Conservation (phyloP, 1,140 invertebrate genomes). For the Sipha flava region DNA sequence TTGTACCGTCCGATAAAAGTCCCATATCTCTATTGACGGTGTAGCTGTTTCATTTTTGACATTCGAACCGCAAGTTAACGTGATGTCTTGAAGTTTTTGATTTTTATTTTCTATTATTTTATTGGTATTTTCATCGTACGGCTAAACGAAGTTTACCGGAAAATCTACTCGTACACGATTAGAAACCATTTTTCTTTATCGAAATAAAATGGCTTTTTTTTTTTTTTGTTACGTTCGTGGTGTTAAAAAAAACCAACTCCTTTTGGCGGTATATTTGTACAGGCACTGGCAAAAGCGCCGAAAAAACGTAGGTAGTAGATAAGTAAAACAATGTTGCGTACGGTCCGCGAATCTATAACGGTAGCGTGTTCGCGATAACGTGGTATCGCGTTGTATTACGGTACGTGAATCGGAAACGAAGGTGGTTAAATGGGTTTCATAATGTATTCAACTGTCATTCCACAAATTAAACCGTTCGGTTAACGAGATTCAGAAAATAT, state of each 20-base stretch:
- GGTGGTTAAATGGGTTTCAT: constrained; percentile 8
- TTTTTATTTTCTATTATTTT: neutral
- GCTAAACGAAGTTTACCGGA: neutral
- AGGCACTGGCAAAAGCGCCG: too few relatives aligned
- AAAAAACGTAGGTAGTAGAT: too few relatives aligned
- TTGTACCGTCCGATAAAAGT: too few relatives aligned
- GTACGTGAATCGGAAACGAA: constrained; percentile 20
- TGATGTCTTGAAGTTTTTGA: neutral
- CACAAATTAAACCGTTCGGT: constrained; percentile 11
- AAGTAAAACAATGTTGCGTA: neutral
- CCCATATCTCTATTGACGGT: too few relatives aligned
- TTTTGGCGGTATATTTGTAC: too few relatives aligned
- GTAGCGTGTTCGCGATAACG: neutral
- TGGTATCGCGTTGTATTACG: neutral
- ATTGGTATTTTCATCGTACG: neutral
- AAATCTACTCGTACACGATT: neutral
- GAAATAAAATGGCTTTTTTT: neutral
- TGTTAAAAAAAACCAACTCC: too few relatives aligned
- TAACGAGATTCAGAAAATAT: constrained; percentile 27
- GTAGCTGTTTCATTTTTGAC: too few relatives aligned
- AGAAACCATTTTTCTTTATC: neutral
- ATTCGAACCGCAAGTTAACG: too few relatives aligned
- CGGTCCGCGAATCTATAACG: neutral
- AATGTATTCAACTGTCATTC: constrained; percentile 17
- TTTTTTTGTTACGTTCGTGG: too few relatives aligned